A percentile compares a stretch with the other conserved stretches of the same genome.
Evolutionary conservation across 2,113 vertebrate species (phyloP).

Genomic region (Daboia siamensis): DNA sequence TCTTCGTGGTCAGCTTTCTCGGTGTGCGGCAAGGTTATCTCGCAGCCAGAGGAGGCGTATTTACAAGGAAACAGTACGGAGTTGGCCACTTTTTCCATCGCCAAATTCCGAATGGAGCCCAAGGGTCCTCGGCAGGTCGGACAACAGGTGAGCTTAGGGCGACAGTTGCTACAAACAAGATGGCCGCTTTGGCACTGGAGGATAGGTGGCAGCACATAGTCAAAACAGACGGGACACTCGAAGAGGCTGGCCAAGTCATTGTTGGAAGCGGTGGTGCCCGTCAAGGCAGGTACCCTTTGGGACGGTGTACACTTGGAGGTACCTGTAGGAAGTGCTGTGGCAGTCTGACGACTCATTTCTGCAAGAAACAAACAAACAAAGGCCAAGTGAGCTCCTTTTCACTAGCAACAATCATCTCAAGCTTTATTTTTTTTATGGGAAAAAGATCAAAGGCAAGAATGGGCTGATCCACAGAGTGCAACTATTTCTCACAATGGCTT

Average conservation of each 20-base stretch:
- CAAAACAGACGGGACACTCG: slow-evolving; percentile 98
- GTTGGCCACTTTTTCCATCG: slow-evolving; percentile 99
- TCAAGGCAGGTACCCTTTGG: slow-evolving; percentile 93
- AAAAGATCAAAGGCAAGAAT: background rate
- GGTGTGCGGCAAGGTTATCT: slow-evolving; percentile 95
- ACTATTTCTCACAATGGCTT: background rate
- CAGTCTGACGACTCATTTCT: slow-evolving; percentile 99
- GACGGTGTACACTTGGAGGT: slow-evolving; percentile 97
- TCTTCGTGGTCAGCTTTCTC: slow-evolving; percentile 99
- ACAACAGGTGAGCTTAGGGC: slow-evolving; percentile 97
- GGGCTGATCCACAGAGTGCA: background rate
- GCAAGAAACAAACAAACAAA: slow-evolving; percentile 36
- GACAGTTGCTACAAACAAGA: slow-evolving; percentile 98
- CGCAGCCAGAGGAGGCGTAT: slow-evolving; percentile 96
- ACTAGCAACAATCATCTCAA: background rate
- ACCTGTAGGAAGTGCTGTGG: slow-evolving; percentile 95
- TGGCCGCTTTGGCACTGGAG: slow-evolving; percentile 99
- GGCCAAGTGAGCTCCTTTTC: background rate
- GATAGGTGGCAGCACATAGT: slow-evolving; percentile 98
- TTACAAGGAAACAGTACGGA: slow-evolving; percentile 99
- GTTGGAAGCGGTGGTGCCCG: slow-evolving; percentile 97
- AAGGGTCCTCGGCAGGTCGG: slow-evolving; percentile 94
- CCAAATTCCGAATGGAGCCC: slow-evolving; percentile 98
- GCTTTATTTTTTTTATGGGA: background rate
- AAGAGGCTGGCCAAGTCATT: slow-evolving; percentile 98